Evolutionary conservation across 2,888 invertebrate genomes (phyloP), one percentile per base, ranked within the genome.

Genomic region (Heliconius ethilla): DNA sequence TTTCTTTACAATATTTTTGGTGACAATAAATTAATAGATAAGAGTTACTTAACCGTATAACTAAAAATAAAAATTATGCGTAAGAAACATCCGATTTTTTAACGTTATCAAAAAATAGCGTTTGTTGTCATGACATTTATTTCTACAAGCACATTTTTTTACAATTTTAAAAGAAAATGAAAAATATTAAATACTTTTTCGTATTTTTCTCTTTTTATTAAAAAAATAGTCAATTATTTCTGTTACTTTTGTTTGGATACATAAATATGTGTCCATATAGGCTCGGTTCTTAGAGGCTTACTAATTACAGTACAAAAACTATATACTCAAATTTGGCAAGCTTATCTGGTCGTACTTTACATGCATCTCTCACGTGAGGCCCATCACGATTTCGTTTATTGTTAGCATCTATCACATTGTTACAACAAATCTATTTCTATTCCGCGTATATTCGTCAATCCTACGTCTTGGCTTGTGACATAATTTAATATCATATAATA

Each of bases 121-220:
- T 88, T 88, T 91, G 91, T 91, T 91, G 86, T 89, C 90, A 91
- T 90, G 90, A 89, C 88, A 86, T 86, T 85, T 84, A 84, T 84
- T 84, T 7, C 37, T 18, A 37, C 59, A 22, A 59, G 33, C 33
- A 29, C 81, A 27, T 70, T 79, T 59, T 6, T 15, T 18, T 15
- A 45, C 15, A 45, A 45, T 15, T 45, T 45, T 45, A 15, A 15
- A 45, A 45, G 45, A 45, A 45, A 45, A 45, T 45, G 5, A 5
- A 15, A 45, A 15, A 5, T 45, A 45, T 45, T 2, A 45, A 45
- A 45, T 45, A 45, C 45, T 45, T 5, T 45, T 45, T 18, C 15
- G 13, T 13, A 45, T 45, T 45, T 45, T 59, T 59, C 10, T n/a
- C 11, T 62, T n/a, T n/a, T 25, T 62, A 62, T 25, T 62, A n/a